Conservation (phyloP, 2,113 vertebrate genomes). For the Equus quagga region DNA sequence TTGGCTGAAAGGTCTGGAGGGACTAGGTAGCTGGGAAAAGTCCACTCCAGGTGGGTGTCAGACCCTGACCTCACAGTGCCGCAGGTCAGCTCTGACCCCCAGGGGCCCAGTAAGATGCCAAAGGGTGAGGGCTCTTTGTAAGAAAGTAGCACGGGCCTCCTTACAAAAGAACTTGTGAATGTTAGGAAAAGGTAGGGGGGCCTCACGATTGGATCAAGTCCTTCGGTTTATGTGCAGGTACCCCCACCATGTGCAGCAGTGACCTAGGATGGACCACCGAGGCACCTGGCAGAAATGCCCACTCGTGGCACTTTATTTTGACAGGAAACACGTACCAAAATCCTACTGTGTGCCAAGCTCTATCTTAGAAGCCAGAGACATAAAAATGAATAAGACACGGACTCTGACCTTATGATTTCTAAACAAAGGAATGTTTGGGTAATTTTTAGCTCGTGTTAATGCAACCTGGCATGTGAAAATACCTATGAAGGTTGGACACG, state of each 20-base stretch:
- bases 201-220: background rate
- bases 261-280: background rate
- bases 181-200: background rate
- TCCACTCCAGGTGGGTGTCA: background rate
- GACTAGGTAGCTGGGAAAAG: background rate
- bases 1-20: background rate
- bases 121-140: background rate
- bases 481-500: slow-evolving; percentile 73
- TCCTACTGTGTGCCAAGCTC: background rate
- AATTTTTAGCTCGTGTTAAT: slow-evolving; percentile 55
- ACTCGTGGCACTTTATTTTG: background rate
- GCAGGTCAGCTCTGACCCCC: background rate
- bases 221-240: background rate
- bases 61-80: background rate
- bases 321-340: background rate
- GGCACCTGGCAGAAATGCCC: background rate
- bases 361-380: background rate
- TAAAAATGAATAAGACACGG: background rate
- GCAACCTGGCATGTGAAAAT: slow-evolving; percentile 71
- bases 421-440: background rate
- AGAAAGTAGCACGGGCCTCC: accelerated
- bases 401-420: slow-evolving; percentile 50
- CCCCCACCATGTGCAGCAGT: background rate
- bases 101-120: background rate
- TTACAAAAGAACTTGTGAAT: background rate